Evolutionary conservation across 2,797 vertebrate genomes (phyloP), one percentile per base, ranked within the genome.

Genomic region (Mormyrus hasselquistii): DNA sequence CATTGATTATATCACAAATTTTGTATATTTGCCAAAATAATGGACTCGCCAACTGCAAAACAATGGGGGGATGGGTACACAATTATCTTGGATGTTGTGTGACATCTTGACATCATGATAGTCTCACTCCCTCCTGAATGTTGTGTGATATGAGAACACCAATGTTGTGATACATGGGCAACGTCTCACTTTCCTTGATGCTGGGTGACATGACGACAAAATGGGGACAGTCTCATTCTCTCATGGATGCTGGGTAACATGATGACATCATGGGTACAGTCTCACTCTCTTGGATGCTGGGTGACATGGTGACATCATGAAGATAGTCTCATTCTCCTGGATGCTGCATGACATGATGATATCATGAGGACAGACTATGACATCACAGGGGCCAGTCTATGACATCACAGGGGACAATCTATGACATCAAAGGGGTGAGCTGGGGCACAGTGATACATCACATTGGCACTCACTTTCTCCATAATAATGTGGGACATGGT

Each of bases 401-500:
- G 44, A 47, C 79, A 49, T 69, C 34, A 38, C 2, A 10, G 65
- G 12, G 22, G 29, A 76, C 73, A 79, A 2, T 19, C 2, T n/a
- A 44, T 83, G 19, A 44, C 16, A 52, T 86, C 50, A 86, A 1
- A 34, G 52, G 12, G 14, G 29, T 8, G 29, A 25, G 8, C 85
- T 86, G 14, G 52, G 47, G 12, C 9, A 85, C 44, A 52, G 85
- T 55, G 29, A 14, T 52, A 19, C 29, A 6, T 83, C 65, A 49
- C 44, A 29, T 10, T 25, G 22, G 22, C 22, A 88, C 95, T 89
- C 88, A 99, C 98, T 97, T 97, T 96, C 92, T 98, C 97, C 91
- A 99, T 92, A 92, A 99, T 98, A 94, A 96, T 95, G 89, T 98
- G 97, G 88, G 98, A 99, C 97, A 98, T 97, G 93, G 98, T 99